Evolutionary conservation across 2,888 invertebrate species (phyloP).

Genomic region (Allophyes oxyacanthae): DNA sequence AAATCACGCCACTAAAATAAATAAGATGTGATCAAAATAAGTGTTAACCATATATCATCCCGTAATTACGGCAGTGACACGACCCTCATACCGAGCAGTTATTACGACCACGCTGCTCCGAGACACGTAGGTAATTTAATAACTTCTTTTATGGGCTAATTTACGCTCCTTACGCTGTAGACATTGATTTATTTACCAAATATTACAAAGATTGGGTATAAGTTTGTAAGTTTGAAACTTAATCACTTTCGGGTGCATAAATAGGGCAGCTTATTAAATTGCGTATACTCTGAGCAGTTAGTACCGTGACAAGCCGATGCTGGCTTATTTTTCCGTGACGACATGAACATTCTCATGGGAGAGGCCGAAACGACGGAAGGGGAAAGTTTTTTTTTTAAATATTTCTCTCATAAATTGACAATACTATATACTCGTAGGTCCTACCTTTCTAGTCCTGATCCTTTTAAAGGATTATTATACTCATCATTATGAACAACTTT

Average conservation of each 20-base stretch:
- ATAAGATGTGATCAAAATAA: slow-evolving; percentile 18
- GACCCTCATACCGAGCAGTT: slow-evolving; percentile 10
- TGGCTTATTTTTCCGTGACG: no score
- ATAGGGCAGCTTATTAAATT: no score
- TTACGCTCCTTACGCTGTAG: slow-evolving; percentile 24
- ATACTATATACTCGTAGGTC: no score
- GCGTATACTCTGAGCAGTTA: background rate
- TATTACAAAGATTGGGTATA: slow-evolving; percentile 6
- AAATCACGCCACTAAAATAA: background rate
- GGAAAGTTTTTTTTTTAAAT: no score
- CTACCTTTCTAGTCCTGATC: no score
- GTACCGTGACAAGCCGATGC: background rate
- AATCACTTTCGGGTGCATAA: no score
- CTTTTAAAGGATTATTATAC: no score
- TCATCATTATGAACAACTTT: no score
- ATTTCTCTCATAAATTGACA: no score
- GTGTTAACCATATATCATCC: slow-evolving; percentile 23
- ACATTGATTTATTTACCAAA: slow-evolving; percentile 32
- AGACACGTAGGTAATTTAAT: slow-evolving; percentile 25
- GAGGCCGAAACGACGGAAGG: no score
- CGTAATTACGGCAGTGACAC: slow-evolving; percentile 21
- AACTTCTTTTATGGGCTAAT: slow-evolving; percentile 45
- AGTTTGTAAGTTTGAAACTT: no score
- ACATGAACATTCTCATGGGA: no score
- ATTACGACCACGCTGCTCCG: slow-evolving; percentile 17